Evolutionary conservation across 2,797 vertebrate species (phyloP).

Genomic region (Falco columbarius): DNA sequence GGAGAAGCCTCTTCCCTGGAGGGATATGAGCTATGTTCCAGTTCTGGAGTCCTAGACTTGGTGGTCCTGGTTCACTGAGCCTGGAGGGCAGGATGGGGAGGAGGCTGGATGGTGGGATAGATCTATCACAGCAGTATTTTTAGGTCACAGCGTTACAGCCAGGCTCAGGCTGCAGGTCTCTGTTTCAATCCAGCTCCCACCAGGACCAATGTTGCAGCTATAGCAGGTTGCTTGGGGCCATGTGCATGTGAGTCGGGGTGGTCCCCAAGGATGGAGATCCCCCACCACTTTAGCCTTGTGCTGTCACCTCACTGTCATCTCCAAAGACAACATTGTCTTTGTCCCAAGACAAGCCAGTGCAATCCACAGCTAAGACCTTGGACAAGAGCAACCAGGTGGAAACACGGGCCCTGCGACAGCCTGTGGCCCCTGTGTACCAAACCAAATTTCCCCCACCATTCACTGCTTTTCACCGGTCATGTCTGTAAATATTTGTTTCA

Average conservation of each 20-base stretch:
- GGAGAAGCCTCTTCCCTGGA: neutral
- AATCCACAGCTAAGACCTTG: neutral
- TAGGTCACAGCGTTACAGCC: neutral
- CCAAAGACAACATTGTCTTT: neutral
- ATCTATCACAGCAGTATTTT: neutral
- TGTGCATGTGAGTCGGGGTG: accelerated
- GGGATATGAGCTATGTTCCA: neutral
- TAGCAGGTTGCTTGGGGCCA: neutral
- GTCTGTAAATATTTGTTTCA: neutral
- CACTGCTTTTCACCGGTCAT: neutral
- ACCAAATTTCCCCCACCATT: neutral
- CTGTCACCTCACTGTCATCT: neutral
- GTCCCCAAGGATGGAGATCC: neutral
- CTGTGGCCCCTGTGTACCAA: neutral
- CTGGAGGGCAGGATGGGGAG: neutral
- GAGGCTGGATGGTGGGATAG: neutral
- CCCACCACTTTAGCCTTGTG: neutral
- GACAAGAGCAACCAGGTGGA: neutral
- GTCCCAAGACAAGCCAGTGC: neutral
- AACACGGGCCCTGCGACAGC: neutral
- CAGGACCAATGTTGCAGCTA: accelerated
- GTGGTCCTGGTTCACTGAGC: neutral
- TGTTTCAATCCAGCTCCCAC: neutral
- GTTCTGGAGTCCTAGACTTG: accelerated
- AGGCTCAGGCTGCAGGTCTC: neutral